Conservation (phyloP, 2,888 invertebrate genomes). For the Mythimna lalbum region DNA sequence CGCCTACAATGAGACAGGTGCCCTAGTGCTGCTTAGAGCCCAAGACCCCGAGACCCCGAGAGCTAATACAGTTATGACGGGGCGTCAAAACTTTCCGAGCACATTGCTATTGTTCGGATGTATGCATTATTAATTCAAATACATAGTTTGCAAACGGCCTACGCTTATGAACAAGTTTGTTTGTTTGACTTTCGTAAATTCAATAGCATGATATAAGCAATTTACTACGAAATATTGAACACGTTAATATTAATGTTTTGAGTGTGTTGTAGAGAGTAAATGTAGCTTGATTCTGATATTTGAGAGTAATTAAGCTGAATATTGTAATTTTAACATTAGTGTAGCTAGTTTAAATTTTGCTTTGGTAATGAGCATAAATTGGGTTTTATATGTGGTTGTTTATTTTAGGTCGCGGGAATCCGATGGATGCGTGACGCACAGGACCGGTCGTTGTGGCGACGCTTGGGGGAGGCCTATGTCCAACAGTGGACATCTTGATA, state of each 20-base stretch:
- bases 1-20: not conserved
- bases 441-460: no score
- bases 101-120: constrained; percentile 55
- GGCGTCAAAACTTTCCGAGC: constrained; percentile 58
- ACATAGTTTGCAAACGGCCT: constrained; percentile 46
- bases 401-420: no score
- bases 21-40: not conserved
- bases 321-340: not conserved
- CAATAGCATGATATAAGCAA: constrained; percentile 33
- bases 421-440: no score
- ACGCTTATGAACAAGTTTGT: constrained; percentile 41
- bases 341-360: not conserved
- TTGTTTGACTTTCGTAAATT: constrained; percentile 42
- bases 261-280: constrained; percentile 12
- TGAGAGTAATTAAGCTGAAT: constrained; percentile 12
- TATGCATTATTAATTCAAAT: constrained; percentile 56
- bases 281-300: not conserved
- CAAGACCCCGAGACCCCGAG: constrained; percentile 13
- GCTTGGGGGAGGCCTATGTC: no score
- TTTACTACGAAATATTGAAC: constrained; percentile 10
- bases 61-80: constrained; percentile 62
- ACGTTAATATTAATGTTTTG: constrained; percentile 16
- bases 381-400: not conserved
- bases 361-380: not conserved
- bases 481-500: no score